Evolutionary conservation across 2,113 vertebrate genomes (phyloP), one percentile per base, ranked within the genome.

Genomic region (Seriola rivoliana): DNA sequence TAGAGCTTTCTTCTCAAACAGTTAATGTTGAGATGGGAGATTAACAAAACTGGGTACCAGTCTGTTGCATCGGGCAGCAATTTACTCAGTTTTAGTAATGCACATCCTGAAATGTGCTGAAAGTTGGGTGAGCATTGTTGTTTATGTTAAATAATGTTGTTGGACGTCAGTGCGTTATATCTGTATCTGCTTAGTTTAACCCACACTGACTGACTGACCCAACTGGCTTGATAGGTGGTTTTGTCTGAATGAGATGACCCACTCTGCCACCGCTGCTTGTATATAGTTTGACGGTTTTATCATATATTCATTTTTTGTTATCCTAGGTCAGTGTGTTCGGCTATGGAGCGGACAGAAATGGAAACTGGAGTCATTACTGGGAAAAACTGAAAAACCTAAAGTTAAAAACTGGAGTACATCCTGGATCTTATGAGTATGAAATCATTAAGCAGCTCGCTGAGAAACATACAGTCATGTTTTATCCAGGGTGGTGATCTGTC

Each of bases 331-430:
- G 8, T 59, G 86, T 93, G 44, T 92, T 92, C 5, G 90, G 92
- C 8, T 93, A 36, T n/a, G 89, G 91, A 65, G 84, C 88, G 9
- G 86, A 82, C 63, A 0, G 21, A 11, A 38, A 87, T 14, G 88
- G 91, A 85, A 89, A 86, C 76, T 92, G 91, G 91, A 78, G 23
- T n/a, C 88, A 89, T 78, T 92, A 91, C 60, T 93, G 60, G 21
- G 60, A 92, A 52, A 5, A 0, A 14, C 70, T 84, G 1, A 4
- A 0, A 12, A 6, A 84, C 66, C 57, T 52, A 42, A 13, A 16
- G 0, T 3, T 88, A 0, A 59, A 34, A 82, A 87, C 88, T 34
- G 91, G 91, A 50, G 0, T 1, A 12, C 92, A 93, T 64, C 36
- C 80, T 66, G 91, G 92, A 40, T 2, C 5, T 1, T 11, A 12